Conservation (phyloP, 1,140 invertebrate genomes). For the Phymastichus coffea region DNA sequence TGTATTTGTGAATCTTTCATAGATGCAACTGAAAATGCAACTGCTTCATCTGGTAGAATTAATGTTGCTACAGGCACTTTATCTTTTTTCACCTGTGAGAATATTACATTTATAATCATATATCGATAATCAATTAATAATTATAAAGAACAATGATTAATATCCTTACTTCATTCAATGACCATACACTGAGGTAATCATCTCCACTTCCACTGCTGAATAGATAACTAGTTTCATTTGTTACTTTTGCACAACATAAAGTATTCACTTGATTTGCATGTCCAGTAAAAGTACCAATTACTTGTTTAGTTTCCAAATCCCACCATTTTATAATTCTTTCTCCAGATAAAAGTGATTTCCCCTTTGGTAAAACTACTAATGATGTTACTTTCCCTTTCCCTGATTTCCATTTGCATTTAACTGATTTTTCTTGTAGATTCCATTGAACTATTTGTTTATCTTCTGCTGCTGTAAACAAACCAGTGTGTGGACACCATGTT, state of each 20-base stretch:
- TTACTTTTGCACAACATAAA: slow-evolving; percentile 54
- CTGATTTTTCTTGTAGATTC: slow-evolving; percentile 56
- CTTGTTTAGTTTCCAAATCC: slow-evolving; percentile 60
- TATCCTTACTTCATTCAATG: slow-evolving; percentile 50
- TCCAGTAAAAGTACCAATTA: slow-evolving; percentile 67
- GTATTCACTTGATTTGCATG: slow-evolving; percentile 65
- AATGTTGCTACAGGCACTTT: slow-evolving; percentile 54
- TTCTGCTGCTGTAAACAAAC: slow-evolving; percentile 58
- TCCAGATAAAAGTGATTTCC: slow-evolving; percentile 65
- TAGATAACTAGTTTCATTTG: slow-evolving; percentile 56
- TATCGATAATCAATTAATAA: slow-evolving; percentile 9
- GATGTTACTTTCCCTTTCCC: slow-evolving; percentile 67
- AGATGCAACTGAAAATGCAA: slow-evolving; percentile 45
- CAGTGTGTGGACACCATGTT: slow-evolving; percentile 51
- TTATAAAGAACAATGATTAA: background rate
- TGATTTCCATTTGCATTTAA: slow-evolving; percentile 62
- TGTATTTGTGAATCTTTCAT: slow-evolving; percentile 37
- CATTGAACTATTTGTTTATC: slow-evolving; percentile 57
- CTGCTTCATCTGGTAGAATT: slow-evolving; percentile 48
- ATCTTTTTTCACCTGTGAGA: slow-evolving; percentile 43
- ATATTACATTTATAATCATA: slow-evolving; percentile 5
- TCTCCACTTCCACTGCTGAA: slow-evolving; percentile 64
- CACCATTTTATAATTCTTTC: slow-evolving; percentile 67
- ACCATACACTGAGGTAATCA: slow-evolving; percentile 64
- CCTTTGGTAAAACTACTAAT: slow-evolving; percentile 64